These are phyloP conservation scores for Chaetorhynchus papuensis DNA, from an alignment of 2,113 vertebrate species.

Conservation along the genomic window DNA sequence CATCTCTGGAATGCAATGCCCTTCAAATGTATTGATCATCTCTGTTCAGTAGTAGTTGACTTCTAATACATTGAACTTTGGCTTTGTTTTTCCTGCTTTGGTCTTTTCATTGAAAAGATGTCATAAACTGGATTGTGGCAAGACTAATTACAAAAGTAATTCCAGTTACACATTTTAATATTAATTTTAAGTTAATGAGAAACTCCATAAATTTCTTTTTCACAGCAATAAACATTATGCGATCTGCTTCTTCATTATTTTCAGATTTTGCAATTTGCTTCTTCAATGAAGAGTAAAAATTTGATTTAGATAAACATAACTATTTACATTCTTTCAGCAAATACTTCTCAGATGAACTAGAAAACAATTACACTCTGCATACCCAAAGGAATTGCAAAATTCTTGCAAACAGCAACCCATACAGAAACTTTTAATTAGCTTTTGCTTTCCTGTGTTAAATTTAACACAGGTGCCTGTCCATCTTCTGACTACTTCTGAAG, in stretches of 20 bases:
- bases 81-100: background rate
- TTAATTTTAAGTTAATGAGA: background rate
- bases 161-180: background rate
- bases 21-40: background rate
- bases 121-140: background rate
- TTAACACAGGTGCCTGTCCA: background rate
- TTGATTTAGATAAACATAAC: conserved; percentile 48
- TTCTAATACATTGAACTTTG: background rate
- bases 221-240: background rate
- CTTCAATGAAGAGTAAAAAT: conserved; percentile 45
- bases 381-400: background rate
- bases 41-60: background rate
- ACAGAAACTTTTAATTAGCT: background rate
- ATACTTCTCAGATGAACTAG: conserved; percentile 4
- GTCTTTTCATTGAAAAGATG: background rate
- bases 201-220: background rate
- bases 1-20: background rate
- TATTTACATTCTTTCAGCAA: conserved; percentile 19
- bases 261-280: conserved; percentile 23
- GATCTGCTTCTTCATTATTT: background rate
- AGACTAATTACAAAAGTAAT: background rate
- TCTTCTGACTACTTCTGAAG: background rate
- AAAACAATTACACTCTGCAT: background rate
- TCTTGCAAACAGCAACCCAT: background rate
- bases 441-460: background rate